Evolutionary conservation across 2,113 vertebrate genomes (phyloP).

Genomic region (Lates calcarifer): DNA sequence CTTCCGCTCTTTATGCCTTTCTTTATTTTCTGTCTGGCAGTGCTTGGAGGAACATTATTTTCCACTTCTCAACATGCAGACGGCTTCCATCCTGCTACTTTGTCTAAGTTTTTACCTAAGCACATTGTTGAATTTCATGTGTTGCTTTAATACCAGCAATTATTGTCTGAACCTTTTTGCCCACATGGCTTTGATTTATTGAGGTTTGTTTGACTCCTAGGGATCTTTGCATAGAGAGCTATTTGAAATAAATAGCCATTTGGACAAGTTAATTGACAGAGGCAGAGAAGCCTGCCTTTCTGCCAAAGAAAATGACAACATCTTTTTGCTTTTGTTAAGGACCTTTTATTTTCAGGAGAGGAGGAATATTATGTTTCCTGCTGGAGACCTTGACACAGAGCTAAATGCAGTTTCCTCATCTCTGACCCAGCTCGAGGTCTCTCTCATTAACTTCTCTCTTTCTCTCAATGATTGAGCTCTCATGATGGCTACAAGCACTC

Average conservation of each 20-base stretch:
- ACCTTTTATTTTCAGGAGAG: conserved; percentile 60
- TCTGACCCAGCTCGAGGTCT: conserved; percentile 58
- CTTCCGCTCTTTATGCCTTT: conserved; percentile 25
- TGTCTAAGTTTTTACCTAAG: conserved; percentile 22
- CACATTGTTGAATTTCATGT: conserved; percentile 24
- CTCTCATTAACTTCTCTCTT: conserved; percentile 68
- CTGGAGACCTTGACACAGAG: conserved; percentile 50
- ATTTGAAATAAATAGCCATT: conserved; percentile 65
- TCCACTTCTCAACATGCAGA: conserved; percentile 22
- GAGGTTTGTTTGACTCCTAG: conserved; percentile 51
- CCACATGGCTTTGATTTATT: conserved; percentile 52
- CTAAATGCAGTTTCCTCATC: conserved; percentile 67
- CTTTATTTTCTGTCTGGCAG: conserved; percentile 37
- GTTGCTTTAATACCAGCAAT: conserved; percentile 38
- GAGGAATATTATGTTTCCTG: conserved; percentile 59
- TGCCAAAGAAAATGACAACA: conserved; percentile 57
- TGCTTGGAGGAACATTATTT: conserved; percentile 30
- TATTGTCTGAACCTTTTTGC: conserved; percentile 27
- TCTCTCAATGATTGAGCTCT: conserved; percentile 52
- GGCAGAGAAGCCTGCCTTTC: conserved; percentile 48
- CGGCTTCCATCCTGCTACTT: conserved; percentile 33
- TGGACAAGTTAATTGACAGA: conserved; percentile 67
- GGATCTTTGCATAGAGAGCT: conserved; percentile 44
- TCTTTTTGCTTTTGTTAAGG: conserved; percentile 60
- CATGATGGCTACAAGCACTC: conserved; percentile 34